These are phyloP conservation scores for Blera fallax DNA, from an alignment of 2,888 invertebrate species.

Conservation along the genomic window DNA sequence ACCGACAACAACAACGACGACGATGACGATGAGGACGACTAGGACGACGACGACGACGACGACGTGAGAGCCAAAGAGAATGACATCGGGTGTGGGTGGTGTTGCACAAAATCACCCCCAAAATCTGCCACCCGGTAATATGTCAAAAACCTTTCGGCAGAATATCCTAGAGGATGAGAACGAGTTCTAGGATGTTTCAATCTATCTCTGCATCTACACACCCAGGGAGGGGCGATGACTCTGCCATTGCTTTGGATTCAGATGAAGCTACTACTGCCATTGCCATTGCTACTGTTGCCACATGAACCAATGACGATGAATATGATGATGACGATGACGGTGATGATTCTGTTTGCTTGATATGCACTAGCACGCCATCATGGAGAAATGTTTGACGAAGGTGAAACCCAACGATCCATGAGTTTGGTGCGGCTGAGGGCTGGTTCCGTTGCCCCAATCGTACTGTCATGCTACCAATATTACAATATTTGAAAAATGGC, in stretches of 20 bases:
- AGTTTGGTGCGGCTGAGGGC: slow-evolving; percentile 24
- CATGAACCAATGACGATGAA: slow-evolving; percentile 54
- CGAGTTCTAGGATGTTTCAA: slow-evolving; percentile 56
- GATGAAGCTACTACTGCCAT: slow-evolving; percentile 49
- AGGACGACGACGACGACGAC: slow-evolving; percentile 25
- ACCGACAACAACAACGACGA: slow-evolving; percentile 38
- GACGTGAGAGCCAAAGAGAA: slow-evolving; percentile 60
- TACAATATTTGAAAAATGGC: slow-evolving; percentile 72
- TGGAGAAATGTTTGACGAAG: slow-evolving; percentile 57
- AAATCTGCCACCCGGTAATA: slow-evolving; percentile 57
- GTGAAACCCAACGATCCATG: slow-evolving; percentile 70
- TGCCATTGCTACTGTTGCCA: slow-evolving; percentile 46
- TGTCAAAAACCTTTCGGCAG: slow-evolving; percentile 62
- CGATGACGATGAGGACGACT: background rate
- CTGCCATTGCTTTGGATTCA: slow-evolving; percentile 50
- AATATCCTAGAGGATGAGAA: background rate
- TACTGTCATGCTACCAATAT: slow-evolving; percentile 59
- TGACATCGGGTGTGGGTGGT: slow-evolving; percentile 15
- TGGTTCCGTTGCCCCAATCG: slow-evolving; percentile 54
- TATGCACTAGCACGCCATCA: slow-evolving; percentile 60
- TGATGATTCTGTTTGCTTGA: slow-evolving; percentile 68
- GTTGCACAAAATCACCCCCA: slow-evolving; percentile 39
- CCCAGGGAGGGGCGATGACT: slow-evolving; percentile 51
- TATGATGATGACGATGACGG: slow-evolving; percentile 56
- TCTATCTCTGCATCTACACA: slow-evolving; percentile 56